Base-by-base conservation (phyloP, 2,113 vertebrate genomes). In the Oenanthe melanoleuca region DNA sequence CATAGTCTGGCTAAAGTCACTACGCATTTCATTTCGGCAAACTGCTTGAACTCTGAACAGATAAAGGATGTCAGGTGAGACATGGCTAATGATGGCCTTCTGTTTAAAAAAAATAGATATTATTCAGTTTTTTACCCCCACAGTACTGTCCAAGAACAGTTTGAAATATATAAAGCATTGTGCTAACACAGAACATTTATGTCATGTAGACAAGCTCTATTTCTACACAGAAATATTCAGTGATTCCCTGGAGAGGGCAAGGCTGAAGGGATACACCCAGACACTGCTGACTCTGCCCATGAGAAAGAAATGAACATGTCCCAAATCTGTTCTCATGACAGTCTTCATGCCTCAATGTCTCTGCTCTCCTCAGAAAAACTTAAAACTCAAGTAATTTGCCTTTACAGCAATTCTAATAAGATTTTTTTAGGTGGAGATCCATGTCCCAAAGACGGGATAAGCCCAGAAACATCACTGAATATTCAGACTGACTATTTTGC, bases 1-100 rank as follows among this genome's bases (percentile, higher is more conserved):
- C 99, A 99, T 99, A 77, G 99, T 99, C 96, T 99, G 99, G 97
- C 99, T 99, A 98, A 99, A 99, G 98, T 99, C 99, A 77, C 99
- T 99, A 96, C 99, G 98, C 98, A 99, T 99, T 98, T 99, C 99
- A 37, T 99, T 99, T 93, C 97, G 98, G 96, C 99, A 99, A 92
- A 99, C 98, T 8, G 99, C 98, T 98, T 99, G 99, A 71, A 99
- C 99, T 73, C 99, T 98, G 97, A 99, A 99, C 96, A 99, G 98
- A 97, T 99, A 99, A 79, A 99, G 98, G 94, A 99, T 99, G 80
- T 99, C 99, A 14, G 98, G 97, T 77, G 99, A 99, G 94, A 99
- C 98, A 4, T 99, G 99, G 95, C 98, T 98, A 84, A 99, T 99
- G 97, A 99, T 94, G 75, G 99, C 99, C 97, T 99, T 99, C 99